These are phyloP conservation scores for Neodontobutis hainanensis DNA, from an alignment of 2,113 vertebrate species.

Conservation along the genomic window DNA sequence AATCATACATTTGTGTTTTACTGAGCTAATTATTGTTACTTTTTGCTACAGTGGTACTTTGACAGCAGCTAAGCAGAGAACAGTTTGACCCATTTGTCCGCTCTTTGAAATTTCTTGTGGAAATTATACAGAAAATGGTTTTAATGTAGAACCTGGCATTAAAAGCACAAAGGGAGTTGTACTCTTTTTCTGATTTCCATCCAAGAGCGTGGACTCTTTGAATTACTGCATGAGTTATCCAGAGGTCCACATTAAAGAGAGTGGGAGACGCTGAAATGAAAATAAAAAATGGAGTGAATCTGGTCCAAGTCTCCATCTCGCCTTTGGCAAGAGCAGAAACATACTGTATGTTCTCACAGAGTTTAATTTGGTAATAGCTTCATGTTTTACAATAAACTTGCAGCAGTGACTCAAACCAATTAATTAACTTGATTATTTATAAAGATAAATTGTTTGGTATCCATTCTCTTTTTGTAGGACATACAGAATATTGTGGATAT, in stretches of 20 bases:
- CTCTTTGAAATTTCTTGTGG: no score
- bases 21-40: no score
- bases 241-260: constrained; percentile 11
- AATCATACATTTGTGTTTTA: no score
- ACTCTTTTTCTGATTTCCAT: constrained; percentile 29
- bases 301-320: neutral
- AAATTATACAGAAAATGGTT: constrained; percentile 1
- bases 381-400: neutral
- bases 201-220: constrained; percentile 2
- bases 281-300: neutral
- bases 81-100: no score
- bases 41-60: no score
- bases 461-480: no score
- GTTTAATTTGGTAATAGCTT: neutral
- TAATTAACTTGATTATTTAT: neutral
- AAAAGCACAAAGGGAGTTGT: constrained; percentile 15
- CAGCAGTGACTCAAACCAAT: no score
- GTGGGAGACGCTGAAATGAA: neutral
- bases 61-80: no score
- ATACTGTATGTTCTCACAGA: neutral
- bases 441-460: no score
- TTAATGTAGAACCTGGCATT: neutral
- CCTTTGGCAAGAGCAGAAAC: neutral
- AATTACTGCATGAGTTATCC: neutral
- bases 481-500: no score